phyloP scores from a whole-genome alignment of 2,888 invertebrate genomes.

The Acronicta leporina region DNA sequence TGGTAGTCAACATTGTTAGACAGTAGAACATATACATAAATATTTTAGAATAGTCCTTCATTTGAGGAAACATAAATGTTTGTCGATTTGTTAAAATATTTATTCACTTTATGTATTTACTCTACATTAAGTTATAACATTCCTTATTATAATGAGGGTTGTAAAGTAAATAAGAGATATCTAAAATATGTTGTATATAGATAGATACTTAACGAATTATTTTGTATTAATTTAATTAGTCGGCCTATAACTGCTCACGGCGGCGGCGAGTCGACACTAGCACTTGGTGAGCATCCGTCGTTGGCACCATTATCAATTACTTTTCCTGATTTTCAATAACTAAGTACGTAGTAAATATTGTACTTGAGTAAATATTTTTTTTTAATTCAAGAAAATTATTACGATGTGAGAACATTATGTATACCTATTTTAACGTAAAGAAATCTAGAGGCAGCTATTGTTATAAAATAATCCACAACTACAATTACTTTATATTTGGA shows the following conservation, averaged over 20 bases:
- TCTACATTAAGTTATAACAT: conserved; percentile 78
- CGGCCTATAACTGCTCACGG: conserved; percentile 78
- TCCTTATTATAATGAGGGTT: conserved; percentile 81
- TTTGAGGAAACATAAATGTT: conserved; percentile 81
- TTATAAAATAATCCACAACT: conserved; percentile 57
- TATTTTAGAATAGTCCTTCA: conserved; percentile 83
- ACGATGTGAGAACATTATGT: conserved; percentile 61
- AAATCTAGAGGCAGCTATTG: conserved; percentile 82
- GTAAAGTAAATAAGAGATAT: conserved; percentile 77
- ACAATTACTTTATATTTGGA: conserved; percentile 51
- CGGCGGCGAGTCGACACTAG: conserved; percentile 41
- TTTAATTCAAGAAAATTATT: conserved; percentile 53
- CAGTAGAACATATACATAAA: conserved; percentile 85
- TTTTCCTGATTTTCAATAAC: conserved; percentile 42
- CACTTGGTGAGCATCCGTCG: conserved; percentile 35
- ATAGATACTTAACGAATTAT: conserved; percentile 72
- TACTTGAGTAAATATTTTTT: conserved; percentile 52
- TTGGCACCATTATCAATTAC: conserved; percentile 41
- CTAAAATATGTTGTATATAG: conserved; percentile 82
- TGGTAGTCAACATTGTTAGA: conserved; percentile 89
- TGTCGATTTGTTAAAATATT: conserved; percentile 79
- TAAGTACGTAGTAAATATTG: too few relatives aligned
- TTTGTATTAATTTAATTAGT: conserved; percentile 73
- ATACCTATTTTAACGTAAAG: conserved; percentile 61
- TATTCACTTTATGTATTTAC: conserved; percentile 78